A percentile compares a stretch with the other conserved stretches of the same genome.
Evolutionary conservation across 2,888 invertebrate species (phyloP).

Genomic region (Drosophila rellima): DNA sequence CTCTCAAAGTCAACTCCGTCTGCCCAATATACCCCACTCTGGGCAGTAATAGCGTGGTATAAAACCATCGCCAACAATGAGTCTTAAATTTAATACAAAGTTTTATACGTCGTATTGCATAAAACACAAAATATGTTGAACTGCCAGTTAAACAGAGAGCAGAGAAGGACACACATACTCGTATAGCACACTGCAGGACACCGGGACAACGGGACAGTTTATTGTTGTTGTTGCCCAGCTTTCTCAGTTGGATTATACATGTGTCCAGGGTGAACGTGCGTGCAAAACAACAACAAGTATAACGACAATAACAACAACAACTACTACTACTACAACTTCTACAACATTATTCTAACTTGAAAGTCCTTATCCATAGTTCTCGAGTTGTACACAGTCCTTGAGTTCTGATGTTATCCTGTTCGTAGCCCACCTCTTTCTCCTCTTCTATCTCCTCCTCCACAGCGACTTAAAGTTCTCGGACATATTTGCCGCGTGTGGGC

Average conservation of each 20-base stretch:
- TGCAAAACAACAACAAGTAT: constrained; percentile 31
- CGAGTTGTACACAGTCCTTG: constrained; percentile 16
- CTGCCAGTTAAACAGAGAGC: constrained; percentile 31
- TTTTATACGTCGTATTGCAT: constrained; percentile 61
- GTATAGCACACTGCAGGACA: constrained; percentile 2
- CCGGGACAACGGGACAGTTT: constrained; percentile 34
- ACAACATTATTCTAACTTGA: constrained; percentile 22
- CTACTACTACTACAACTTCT: constrained; percentile 5
- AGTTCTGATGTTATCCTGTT: constrained; percentile 11
- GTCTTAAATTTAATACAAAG: constrained; percentile 54
- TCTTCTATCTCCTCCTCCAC: not conserved
- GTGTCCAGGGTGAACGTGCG: constrained; percentile 65
- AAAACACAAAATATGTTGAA: constrained; percentile 65
- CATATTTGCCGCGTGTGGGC: constrained; percentile 36
- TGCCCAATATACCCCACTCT: not conserved
- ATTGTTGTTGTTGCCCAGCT: constrained; percentile 50
- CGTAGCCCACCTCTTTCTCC: not conserved
- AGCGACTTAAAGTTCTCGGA: not conserved
- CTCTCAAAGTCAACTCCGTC: not conserved
- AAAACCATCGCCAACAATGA: constrained; percentile 26
- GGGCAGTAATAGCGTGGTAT: not conserved
- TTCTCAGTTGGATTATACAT: constrained; percentile 46
- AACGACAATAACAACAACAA: too few relatives aligned
- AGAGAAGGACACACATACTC: constrained; percentile 15
- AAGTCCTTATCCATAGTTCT: constrained; percentile 28